Conservation (phyloP, 2,797 vertebrate genomes). For the Hippoglossus hippoglossus region DNA sequence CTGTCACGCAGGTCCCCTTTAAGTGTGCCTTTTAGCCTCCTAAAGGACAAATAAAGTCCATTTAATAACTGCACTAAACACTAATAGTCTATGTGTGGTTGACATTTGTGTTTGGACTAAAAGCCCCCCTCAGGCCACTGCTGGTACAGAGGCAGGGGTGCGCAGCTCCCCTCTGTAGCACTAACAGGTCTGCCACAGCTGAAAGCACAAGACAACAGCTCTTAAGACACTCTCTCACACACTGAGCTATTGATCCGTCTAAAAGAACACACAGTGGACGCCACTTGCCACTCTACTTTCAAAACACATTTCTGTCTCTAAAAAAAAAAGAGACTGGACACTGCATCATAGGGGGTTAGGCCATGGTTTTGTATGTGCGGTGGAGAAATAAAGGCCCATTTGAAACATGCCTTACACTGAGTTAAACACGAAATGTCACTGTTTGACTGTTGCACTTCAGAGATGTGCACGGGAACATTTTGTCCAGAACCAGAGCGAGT, state of each 20-base stretch:
- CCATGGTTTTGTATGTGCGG: constrained; percentile 58
- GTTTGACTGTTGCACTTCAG: constrained; percentile 32
- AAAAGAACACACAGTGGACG: constrained; percentile 89
- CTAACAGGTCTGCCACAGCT: constrained; percentile 92
- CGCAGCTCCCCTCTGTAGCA: constrained; percentile 86
- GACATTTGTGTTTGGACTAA: constrained; percentile 92
- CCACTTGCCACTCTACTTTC: constrained; percentile 85
- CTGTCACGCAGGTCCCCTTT: constrained; percentile 86
- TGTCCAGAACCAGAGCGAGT: constrained; percentile 1
- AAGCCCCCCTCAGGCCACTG: constrained; percentile 88
- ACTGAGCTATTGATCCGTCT: constrained; percentile 91
- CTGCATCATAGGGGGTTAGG: constrained; percentile 64
- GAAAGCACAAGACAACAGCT: constrained; percentile 90
- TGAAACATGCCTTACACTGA: constrained; percentile 39
- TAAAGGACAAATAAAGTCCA: constrained; percentile 91
- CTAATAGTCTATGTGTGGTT: constrained; percentile 88
- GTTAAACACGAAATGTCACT: constrained; percentile 58
- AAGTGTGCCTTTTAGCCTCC: constrained; percentile 88
- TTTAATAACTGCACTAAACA: constrained; percentile 91
- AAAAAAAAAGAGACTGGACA: constrained; percentile 65
- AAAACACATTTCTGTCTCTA: constrained; percentile 78
- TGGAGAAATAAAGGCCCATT: constrained; percentile 59
- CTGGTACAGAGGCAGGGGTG: constrained; percentile 84
- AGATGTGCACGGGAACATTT: constrained; percentile 31
- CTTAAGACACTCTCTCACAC: constrained; percentile 94